phyloP scores from a whole-genome alignment of 2,113 vertebrate genomes.

The Struthidea cinerea region DNA sequence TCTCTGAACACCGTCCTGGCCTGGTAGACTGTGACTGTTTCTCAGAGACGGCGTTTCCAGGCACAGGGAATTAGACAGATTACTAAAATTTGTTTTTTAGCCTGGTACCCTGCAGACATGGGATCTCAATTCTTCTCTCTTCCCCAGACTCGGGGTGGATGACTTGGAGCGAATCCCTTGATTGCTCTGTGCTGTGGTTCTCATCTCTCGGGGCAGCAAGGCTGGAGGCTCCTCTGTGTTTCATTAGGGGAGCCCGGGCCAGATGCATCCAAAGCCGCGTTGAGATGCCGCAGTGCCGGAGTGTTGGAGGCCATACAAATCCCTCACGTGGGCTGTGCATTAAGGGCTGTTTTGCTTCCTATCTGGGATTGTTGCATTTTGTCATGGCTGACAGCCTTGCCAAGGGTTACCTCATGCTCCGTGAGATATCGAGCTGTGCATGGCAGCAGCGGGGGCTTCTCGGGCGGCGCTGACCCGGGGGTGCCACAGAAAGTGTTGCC shows the following conservation, averaged over 20 bases:
- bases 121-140: background rate
- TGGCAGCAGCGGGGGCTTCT: background rate
- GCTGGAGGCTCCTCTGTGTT: background rate
- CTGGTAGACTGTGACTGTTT: background rate
- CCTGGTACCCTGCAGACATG: background rate
- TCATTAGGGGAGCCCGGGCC: background rate
- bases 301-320: background rate
- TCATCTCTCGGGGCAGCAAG: background rate
- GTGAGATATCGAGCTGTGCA: background rate
- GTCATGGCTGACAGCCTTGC: background rate
- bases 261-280: background rate
- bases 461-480: background rate
- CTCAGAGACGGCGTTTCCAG: background rate
- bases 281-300: background rate
- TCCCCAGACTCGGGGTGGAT: background rate
- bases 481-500: background rate
- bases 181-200: background rate
- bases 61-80: background rate
- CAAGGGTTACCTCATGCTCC: background rate
- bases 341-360: background rate
- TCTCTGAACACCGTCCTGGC: rapidly evolving
- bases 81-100: background rate
- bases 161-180: background rate
- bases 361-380: background rate
- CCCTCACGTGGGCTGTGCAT: background rate